Evolutionary conservation across 2,113 vertebrate genomes (phyloP).

Genomic region (Oreochromis niloticus): DNA sequence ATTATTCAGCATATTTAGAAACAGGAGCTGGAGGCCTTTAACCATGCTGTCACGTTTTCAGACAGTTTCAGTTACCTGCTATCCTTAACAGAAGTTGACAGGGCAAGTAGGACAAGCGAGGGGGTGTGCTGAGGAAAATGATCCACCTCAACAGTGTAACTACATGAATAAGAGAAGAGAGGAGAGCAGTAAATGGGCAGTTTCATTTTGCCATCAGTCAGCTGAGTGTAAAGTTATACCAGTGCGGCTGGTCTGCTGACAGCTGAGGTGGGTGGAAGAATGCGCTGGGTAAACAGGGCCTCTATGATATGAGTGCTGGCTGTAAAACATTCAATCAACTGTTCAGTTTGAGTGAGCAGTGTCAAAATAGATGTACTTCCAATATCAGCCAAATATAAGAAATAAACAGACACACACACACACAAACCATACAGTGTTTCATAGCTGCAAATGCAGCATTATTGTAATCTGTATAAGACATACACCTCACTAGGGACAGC

Average conservation of each 20-base stretch:
- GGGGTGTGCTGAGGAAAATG: neutral
- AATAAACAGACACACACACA: neutral
- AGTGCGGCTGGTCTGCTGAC: neutral
- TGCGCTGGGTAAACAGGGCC: neutral
- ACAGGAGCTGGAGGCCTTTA: neutral
- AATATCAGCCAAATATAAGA: neutral
- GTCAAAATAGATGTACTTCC: neutral
- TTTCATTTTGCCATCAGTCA: neutral
- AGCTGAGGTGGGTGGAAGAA: slow-evolving; percentile 3
- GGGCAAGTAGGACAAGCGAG: neutral
- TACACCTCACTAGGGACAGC: neutral
- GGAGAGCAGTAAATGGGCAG: neutral
- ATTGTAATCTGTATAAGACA: neutral
- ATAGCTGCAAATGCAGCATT: neutral
- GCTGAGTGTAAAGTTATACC: neutral
- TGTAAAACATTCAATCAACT: neutral
- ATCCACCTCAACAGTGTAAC: slow-evolving; percentile 15
- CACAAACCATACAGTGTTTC: neutral
- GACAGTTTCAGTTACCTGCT: neutral
- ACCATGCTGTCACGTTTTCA: neutral
- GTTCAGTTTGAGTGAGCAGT: neutral
- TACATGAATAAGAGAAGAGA: slow-evolving; percentile 45
- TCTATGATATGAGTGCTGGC: neutral
- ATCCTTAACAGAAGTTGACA: neutral
- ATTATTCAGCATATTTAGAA: neutral